Percentiles rank a stretch among this genome's conserved stretches.
Conservation (phyloP, 2,888 invertebrate species). For the Eucera pruinosa region DNA sequence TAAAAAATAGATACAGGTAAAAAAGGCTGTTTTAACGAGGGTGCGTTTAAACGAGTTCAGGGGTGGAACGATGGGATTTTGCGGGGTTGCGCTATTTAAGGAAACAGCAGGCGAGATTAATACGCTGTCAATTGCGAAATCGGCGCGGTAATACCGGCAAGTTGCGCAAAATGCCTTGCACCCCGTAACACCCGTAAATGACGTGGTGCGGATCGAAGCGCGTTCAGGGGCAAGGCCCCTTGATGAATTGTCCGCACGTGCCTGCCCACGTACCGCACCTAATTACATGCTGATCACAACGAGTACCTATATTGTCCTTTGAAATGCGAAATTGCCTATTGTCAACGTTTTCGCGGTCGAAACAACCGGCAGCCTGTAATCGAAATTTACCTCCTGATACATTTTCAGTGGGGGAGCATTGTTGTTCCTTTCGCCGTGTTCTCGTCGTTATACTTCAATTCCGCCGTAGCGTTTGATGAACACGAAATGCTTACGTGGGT, state of each 20-base stretch:
- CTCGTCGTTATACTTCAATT: conserved; percentile 13
- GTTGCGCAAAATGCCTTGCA: conserved; percentile 70
- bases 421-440: conserved; percentile 27
- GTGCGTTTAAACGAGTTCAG: too few species aligned
- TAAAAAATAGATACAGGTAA: too few species aligned
- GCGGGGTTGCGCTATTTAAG: neutral
- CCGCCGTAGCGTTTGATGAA: neutral
- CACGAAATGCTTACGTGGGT: neutral
- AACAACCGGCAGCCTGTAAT: conserved; percentile 66
- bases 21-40: too few species aligned
- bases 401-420: conserved; percentile 50
- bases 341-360: conserved; percentile 76
- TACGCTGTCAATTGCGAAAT: conserved; percentile 63
- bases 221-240: conserved; percentile 74
- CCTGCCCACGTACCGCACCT: conserved; percentile 80
- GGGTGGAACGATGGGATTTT: too few species aligned
- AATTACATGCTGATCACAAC: conserved; percentile 83
- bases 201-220: conserved; percentile 67
- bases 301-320: conserved; percentile 78
- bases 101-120: conserved; percentile 46
- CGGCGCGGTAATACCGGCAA: conserved; percentile 62
- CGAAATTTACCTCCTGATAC: conserved; percentile 65
- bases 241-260: conserved; percentile 84
- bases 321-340: conserved; percentile 80
- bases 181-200: conserved; percentile 76